phyloP scores from a whole-genome alignment of 1,140 invertebrate species.

The Pogonomyrmex californicus region DNA sequence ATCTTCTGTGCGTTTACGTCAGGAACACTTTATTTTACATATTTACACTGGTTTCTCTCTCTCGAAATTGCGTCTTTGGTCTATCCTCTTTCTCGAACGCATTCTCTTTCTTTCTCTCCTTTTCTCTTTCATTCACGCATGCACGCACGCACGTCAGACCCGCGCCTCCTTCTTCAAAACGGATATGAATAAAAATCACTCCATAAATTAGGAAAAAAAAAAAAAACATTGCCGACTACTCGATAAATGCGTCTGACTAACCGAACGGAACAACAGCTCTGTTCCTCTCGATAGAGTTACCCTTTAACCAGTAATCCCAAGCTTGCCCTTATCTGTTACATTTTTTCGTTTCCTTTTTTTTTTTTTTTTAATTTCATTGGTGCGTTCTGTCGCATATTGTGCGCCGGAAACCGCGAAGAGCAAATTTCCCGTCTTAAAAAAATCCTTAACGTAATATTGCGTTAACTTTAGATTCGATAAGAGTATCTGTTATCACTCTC shows the following conservation, averaged over 20 bases:
- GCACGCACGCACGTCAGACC: slow-evolving; percentile 25
- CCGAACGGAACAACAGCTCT: slow-evolving; percentile 5
- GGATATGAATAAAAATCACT: slow-evolving; percentile 26
- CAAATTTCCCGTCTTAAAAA: background rate
- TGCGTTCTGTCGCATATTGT: background rate
- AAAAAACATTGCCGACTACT: slow-evolving; percentile 41
- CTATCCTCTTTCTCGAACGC: slow-evolving; percentile 33
- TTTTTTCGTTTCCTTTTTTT: background rate
- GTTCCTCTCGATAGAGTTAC: slow-evolving; percentile 21
- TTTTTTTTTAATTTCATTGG: background rate
- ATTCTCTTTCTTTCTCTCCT: slow-evolving; percentile 33
- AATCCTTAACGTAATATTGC: slow-evolving; percentile 8
- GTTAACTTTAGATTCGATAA: slow-evolving; percentile 4
- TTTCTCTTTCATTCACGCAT: slow-evolving; percentile 38
- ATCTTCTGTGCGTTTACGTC: slow-evolving; percentile 73
- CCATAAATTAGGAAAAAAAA: slow-evolving; percentile 46
- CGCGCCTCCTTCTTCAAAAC: slow-evolving; percentile 12
- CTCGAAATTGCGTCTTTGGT: slow-evolving; percentile 47
- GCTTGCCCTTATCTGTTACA: background rate
- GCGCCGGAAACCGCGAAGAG: background rate
- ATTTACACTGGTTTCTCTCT: slow-evolving; percentile 56
- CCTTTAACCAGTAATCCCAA: slow-evolving; percentile 43
- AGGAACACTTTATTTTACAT: slow-evolving; percentile 67
- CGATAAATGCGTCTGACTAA: slow-evolving; percentile 27
- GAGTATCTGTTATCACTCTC: background rate